Base-by-base conservation (phyloP, 2,113 vertebrate species). In the Callaeas wilsoni region DNA sequence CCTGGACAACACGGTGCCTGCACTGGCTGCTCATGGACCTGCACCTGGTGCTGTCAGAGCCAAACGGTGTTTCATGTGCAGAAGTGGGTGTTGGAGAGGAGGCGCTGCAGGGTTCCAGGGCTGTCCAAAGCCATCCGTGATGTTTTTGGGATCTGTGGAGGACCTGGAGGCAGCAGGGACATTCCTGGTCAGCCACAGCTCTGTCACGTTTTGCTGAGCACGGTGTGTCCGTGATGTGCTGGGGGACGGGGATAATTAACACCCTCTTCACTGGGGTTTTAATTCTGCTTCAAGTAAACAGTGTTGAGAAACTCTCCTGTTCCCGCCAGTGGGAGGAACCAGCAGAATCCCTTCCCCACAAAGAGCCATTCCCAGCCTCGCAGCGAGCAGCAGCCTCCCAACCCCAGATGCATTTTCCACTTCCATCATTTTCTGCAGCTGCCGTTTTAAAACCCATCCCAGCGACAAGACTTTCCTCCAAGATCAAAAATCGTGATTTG, bases 251-350 rank as follows among this genome's bases (percentile, higher is more conserved):
- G 27, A 74, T 70, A 91, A 79, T 57, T 60, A 75, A 33, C 79
- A 80, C 68, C 59, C 76, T 80, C 71, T 53, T 57, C 44, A 6
- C 17, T 35, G 78, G 59, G 23, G 13, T 50, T 91, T 85, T 50
- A 39, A 65, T 80, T 41, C 78, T 84, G 33, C 59, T 85, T 52
- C 84, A 15, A 95, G 90, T 83, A 88, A 96, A 88, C 70, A 85
- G 55, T 3, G 46, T 91, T 95, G 94, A 70, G 95, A 97, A 96
- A 93, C 79, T 39, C 62, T 56, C 30, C 37, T 4, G 47, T 10
- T 26, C n/a, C 70, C n/a, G 67, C 96, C 95, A 94, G 91, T 33
- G 87, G 93, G 94, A 94, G 89, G 89, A 87, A 73, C 70, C 70
- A 69, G 89, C 47, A 94, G 59, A 73, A 93, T 89, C 89, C 70